These are phyloP conservation scores for Monarcha castaneiventris DNA, from an alignment of 2,113 vertebrate species.

Conservation along the genomic window DNA sequence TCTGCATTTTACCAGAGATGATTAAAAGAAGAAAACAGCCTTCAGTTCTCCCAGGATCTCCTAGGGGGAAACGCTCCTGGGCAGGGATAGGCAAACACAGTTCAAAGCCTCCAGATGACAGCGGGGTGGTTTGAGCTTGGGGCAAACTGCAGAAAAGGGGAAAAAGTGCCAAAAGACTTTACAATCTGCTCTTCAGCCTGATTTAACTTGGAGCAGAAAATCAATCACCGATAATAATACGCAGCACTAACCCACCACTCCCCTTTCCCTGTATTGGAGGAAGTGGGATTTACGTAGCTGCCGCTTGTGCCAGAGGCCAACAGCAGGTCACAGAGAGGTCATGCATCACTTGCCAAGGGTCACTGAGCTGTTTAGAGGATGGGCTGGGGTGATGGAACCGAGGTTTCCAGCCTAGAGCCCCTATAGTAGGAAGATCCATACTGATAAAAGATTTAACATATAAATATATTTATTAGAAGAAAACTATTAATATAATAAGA, in stretches of 20 bases:
- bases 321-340: neutral
- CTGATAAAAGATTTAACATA: neutral
- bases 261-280: neutral
- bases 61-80: neutral
- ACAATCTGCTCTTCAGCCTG: neutral
- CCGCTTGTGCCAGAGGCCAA: neutral
- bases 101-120: neutral
- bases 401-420: neutral
- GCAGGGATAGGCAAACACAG: neutral
- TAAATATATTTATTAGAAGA: neutral
- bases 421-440: neutral
- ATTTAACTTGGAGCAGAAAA: conserved; percentile 5
- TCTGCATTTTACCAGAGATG: neutral
- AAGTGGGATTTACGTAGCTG: neutral
- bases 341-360: neutral
- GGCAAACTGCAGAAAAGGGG: neutral
- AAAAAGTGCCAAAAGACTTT: neutral
- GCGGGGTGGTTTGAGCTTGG: neutral
- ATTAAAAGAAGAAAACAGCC: neutral
- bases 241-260: neutral
- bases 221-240: neutral
- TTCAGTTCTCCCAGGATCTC: neutral
- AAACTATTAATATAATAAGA: neutral
- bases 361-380: neutral
- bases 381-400: neutral